Evolutionary conservation across 2,113 vertebrate species (phyloP).

Genomic region (Bufo gargarizans): DNA sequence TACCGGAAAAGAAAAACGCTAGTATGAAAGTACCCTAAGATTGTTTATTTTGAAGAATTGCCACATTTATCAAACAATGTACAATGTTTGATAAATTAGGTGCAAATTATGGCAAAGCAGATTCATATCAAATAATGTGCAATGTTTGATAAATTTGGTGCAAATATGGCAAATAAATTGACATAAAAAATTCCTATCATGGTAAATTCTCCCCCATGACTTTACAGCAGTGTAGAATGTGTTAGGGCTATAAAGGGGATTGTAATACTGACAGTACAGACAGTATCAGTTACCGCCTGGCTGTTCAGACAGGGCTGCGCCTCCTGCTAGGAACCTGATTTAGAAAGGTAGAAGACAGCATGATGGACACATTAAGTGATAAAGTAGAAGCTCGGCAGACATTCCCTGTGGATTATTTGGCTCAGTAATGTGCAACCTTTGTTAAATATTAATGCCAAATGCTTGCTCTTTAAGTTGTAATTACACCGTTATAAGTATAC

Average conservation of each 20-base stretch:
- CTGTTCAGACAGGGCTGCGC: constrained; percentile 14
- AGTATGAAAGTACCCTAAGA: too few species aligned
- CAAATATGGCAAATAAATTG: too few species aligned
- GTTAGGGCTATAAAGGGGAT: neutral
- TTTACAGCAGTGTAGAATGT: neutral
- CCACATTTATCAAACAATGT: too few species aligned
- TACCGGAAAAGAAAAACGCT: too few species aligned
- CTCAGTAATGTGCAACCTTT: constrained; percentile 16
- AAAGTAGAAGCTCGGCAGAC: neutral
- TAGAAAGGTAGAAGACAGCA: constrained; percentile 16
- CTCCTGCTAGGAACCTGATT: constrained; percentile 20
- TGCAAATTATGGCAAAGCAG: too few species aligned
- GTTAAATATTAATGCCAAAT: constrained; percentile 25
- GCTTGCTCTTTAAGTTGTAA: constrained; percentile 19
- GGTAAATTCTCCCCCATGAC: too few species aligned
- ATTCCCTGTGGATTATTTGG: constrained; percentile 3
- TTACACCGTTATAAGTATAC: constrained; percentile 35
- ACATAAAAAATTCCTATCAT: too few species aligned
- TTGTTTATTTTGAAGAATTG: too few species aligned
- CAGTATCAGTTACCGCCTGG: neutral
- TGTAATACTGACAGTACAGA: neutral
- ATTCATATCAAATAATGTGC: too few species aligned
- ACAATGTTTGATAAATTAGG: too few species aligned
- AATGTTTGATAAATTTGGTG: too few species aligned
- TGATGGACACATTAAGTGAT: constrained; percentile 2